Conservation (phyloP, 1,140 invertebrate genomes). For the Arion vulgaris region DNA sequence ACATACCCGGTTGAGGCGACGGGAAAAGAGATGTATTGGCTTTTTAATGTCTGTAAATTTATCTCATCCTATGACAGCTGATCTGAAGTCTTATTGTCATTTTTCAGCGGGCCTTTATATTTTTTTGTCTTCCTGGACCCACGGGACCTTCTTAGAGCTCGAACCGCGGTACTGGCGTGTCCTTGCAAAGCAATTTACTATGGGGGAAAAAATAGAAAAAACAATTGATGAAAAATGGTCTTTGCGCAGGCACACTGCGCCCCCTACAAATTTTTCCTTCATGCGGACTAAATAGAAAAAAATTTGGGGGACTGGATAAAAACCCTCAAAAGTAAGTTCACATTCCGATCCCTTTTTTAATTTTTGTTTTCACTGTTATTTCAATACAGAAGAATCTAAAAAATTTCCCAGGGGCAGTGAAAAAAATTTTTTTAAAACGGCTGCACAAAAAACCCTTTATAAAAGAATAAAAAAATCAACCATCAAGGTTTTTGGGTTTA, state of each 20-base stretch:
- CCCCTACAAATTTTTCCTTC: slow-evolving; percentile 80
- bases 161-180: slow-evolving; percentile 96
- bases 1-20: no score
- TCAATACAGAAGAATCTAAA: no score
- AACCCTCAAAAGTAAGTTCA: slow-evolving; percentile 75
- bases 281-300: slow-evolving; percentile 95
- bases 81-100: slow-evolving; percentile 4
- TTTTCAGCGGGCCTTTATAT: slow-evolving; percentile 85
- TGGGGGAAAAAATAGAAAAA: slow-evolving; percentile 96
- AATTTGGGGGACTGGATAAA: slow-evolving; percentile 92
- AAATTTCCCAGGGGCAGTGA: no score
- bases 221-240: slow-evolving; percentile 77
- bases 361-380: no score
- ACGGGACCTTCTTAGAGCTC: slow-evolving; percentile 89
- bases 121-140: slow-evolving; percentile 95
- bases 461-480: no score
- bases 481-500: no score
- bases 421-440: no score
- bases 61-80: no score
- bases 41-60: no score
- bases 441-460: no score
- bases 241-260: slow-evolving; percentile 65
- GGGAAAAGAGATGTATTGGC: no score
- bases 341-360: no score
- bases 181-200: slow-evolving; percentile 94